These are phyloP conservation scores for Botrylloides violaceus DNA, from an alignment of 23 tunicate species.

Conservation along the genomic window DNA sequence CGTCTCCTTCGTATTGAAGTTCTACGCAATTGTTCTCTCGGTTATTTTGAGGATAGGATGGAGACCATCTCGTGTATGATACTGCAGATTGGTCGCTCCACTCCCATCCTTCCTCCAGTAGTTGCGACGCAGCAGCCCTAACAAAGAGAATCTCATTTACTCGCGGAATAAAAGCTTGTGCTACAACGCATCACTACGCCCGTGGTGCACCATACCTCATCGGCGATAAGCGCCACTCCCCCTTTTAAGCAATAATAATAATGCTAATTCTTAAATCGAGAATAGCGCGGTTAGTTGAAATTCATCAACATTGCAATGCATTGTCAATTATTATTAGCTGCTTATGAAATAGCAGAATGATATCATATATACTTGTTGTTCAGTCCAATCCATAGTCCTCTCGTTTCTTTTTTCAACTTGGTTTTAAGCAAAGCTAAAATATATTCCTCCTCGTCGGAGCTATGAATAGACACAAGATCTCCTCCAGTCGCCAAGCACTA, in stretches of 20 bases:
- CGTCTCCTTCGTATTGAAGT: slow-evolving; percentile 46
- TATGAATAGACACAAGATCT: slow-evolving; percentile 85
- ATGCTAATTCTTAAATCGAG: no score
- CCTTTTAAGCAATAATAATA: no score
- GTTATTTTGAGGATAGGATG: slow-evolving; percentile 30
- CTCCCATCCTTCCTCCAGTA: slow-evolving; percentile 30
- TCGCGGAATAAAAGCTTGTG: no score
- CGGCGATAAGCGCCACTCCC: no score
- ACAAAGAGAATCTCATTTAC: not conserved
- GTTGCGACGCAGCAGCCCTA: slow-evolving; percentile 9
- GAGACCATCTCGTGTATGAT: slow-evolving; percentile 51
- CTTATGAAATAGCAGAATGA: no score
- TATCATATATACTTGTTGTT: slow-evolving; percentile 68
- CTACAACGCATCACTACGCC: no score
- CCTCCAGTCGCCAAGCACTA: slow-evolving; percentile 56
- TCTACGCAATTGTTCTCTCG: slow-evolving; percentile 60
- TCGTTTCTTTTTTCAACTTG: slow-evolving; percentile 20
- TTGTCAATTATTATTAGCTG: no score
- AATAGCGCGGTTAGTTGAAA: no score
- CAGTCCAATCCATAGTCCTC: slow-evolving; percentile 72
- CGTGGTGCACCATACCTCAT: no score
- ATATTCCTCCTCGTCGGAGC: slow-evolving; percentile 52
- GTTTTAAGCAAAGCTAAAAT: slow-evolving; percentile 29
- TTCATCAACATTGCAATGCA: no score
- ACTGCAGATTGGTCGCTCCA: slow-evolving; percentile 65